A percentile compares a stretch with the other conserved stretches of the same genome.
Evolutionary conservation across 2,113 vertebrate species (phyloP).

Genomic region (Campylomormyrus numenius): DNA sequence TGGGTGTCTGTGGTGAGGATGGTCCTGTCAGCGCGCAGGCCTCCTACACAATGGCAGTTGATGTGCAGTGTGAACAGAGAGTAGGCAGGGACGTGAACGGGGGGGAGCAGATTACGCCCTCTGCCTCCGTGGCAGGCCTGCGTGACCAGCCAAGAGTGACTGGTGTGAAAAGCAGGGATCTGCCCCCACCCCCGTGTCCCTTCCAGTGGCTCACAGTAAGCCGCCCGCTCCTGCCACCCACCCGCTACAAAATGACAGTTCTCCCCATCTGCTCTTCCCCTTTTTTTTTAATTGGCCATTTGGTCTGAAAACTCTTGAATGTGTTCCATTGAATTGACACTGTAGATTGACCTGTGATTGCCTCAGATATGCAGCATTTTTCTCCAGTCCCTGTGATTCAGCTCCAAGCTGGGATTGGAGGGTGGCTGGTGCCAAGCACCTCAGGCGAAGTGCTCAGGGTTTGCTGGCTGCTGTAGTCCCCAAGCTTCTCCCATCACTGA

Average conservation of each 20-base stretch:
- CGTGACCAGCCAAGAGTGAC: neutral
- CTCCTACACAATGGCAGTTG: neutral
- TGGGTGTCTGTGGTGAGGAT: neutral
- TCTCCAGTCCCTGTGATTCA: neutral
- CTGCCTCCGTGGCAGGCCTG: neutral
- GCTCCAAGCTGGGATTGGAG: neutral
- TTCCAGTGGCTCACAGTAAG: neutral
- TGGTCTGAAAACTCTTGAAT: conserved; percentile 9
- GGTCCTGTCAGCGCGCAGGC: neutral
- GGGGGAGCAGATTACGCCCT: neutral
- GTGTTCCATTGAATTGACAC: neutral
- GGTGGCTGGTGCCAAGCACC: neutral
- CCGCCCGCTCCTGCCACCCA: neutral
- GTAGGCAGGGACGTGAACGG: neutral
- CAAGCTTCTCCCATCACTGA: neutral
- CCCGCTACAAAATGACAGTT: neutral
- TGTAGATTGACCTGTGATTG: neutral
- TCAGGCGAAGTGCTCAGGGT: neutral
- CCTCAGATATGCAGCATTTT: neutral
- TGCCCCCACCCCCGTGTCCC: neutral
- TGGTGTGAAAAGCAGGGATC: neutral
- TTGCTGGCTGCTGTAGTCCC: neutral
- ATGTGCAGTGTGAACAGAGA: neutral
- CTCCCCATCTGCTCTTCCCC: conserved; percentile 12
- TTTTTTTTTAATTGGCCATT: conserved; percentile 8